phyloP scores from a whole-genome alignment of 2,797 vertebrate species.

The Enteromius paludinosus region DNA sequence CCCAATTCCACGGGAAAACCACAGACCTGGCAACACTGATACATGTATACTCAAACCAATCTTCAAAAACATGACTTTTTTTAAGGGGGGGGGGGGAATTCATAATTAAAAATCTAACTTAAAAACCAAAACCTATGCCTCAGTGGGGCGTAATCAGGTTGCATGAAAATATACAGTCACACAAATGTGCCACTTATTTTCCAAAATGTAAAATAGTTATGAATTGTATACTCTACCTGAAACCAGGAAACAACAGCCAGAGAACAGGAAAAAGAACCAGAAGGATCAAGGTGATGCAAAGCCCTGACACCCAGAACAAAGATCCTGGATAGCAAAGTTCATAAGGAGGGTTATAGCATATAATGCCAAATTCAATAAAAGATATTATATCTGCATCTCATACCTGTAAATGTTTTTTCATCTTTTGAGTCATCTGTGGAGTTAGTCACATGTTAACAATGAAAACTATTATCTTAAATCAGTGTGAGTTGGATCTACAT shows the following conservation, averaged over 20 bases:
- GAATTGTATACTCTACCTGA: constrained; percentile 21
- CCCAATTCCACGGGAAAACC: too few species aligned
- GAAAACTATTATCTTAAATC: background rate
- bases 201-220: background rate
- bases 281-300: constrained; percentile 57
- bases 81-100: too few species aligned
- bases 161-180: background rate
- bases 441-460: constrained; percentile 1
- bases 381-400: background rate
- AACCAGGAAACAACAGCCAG: constrained; percentile 41
- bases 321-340: constrained; percentile 58
- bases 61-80: too few species aligned
- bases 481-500: constrained; percentile 4
- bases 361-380: background rate
- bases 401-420: constrained; percentile 37
- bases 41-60: too few species aligned
- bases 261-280: constrained; percentile 65
- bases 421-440: constrained; percentile 20
- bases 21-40: too few species aligned
- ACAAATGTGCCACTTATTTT: background rate
- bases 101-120: too few species aligned
- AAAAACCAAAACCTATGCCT: background rate
- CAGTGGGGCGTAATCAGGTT: background rate
- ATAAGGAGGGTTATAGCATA: background rate
- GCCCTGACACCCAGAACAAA: constrained; percentile 66